Evolutionary conservation across 2,888 invertebrate genomes (phyloP).

Genomic region (Drosophila ezoana): DNA sequence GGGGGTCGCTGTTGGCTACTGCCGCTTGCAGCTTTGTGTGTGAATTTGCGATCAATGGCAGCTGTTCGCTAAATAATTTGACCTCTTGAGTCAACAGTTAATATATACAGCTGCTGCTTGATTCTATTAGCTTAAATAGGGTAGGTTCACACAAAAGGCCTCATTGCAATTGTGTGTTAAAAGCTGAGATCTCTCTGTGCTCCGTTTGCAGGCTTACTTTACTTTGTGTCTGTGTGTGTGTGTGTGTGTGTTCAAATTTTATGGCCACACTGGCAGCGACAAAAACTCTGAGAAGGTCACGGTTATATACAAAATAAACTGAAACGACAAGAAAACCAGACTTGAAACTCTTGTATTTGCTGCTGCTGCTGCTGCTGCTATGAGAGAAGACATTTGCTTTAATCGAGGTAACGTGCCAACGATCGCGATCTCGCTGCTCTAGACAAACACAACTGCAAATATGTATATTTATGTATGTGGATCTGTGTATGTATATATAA

Average conservation of each 20-base stretch:
- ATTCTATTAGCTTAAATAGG: constrained; percentile 69
- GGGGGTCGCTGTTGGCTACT: not conserved
- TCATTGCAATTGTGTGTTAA: constrained; percentile 18
- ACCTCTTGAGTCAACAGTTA: constrained; percentile 75
- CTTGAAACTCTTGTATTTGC: constrained; percentile 43
- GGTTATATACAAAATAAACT: constrained; percentile 67
- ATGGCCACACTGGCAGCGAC: constrained; percentile 53
- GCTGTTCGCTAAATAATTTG: constrained; percentile 73
- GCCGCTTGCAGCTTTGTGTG: constrained; percentile 39
- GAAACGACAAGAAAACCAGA: constrained; percentile 63
- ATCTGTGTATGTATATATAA: not conserved
- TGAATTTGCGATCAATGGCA: constrained; percentile 72
- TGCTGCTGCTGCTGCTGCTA: constrained; percentile 19
- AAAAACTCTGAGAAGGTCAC: constrained; percentile 69
- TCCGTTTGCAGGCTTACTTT: constrained; percentile 31
- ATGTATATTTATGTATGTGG: not conserved
- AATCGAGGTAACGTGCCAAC: constrained; percentile 77
- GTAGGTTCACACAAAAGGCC: constrained; percentile 32
- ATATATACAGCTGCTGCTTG: constrained; percentile 39
- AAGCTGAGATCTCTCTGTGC: constrained; percentile 21
- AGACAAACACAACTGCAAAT: constrained; percentile 8
- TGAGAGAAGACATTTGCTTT: constrained; percentile 57
- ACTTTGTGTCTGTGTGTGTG: not conserved
- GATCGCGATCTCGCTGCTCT: constrained; percentile 53
- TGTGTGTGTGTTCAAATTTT: constrained; percentile 44